Conservation (phyloP, 2,888 invertebrate genomes). For the Apamea anceps region DNA sequence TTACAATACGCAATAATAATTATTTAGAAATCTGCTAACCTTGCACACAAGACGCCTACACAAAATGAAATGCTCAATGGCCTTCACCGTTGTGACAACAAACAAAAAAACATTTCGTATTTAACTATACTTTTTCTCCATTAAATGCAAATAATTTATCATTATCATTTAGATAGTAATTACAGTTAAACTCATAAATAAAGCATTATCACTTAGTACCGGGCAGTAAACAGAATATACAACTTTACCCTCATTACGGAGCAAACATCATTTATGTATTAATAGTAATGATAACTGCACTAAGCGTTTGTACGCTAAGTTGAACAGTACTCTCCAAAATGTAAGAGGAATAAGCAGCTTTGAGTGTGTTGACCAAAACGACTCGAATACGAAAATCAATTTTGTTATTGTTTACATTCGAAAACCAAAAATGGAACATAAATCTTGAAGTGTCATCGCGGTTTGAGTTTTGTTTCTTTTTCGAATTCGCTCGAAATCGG, state of each 20-base stretch:
- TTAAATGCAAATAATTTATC: constrained; percentile 38
- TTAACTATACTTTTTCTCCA: constrained; percentile 20
- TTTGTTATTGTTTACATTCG: constrained; percentile 31
- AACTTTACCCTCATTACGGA: constrained; percentile 64
- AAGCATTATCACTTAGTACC: constrained; percentile 42
- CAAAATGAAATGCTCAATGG: constrained; percentile 22
- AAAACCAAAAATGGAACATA: constrained; percentile 36
- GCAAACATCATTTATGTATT: constrained; percentile 45
- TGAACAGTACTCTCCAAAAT: constrained; percentile 54
- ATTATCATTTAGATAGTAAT: constrained; percentile 35
- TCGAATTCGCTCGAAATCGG: not conserved
- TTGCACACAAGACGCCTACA: constrained; percentile 22
- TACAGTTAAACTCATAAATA: constrained; percentile 51
- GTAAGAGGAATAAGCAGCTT: constrained; percentile 46
- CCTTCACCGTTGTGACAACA: constrained; percentile 29
- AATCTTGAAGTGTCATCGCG: constrained; percentile 17
- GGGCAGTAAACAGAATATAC: constrained; percentile 53
- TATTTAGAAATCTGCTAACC: constrained; percentile 53
- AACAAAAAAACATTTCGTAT: constrained; percentile 2
- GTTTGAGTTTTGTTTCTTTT: constrained; percentile 20
- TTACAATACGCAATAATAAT: not conserved
- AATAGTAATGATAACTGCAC: constrained; percentile 34
- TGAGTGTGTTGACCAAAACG: constrained; percentile 15
- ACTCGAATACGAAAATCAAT: constrained; percentile 10
- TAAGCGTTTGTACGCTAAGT: constrained; percentile 33